phyloP scores from a whole-genome alignment of 2,113 vertebrate genomes.

The Promerops cafer region DNA sequence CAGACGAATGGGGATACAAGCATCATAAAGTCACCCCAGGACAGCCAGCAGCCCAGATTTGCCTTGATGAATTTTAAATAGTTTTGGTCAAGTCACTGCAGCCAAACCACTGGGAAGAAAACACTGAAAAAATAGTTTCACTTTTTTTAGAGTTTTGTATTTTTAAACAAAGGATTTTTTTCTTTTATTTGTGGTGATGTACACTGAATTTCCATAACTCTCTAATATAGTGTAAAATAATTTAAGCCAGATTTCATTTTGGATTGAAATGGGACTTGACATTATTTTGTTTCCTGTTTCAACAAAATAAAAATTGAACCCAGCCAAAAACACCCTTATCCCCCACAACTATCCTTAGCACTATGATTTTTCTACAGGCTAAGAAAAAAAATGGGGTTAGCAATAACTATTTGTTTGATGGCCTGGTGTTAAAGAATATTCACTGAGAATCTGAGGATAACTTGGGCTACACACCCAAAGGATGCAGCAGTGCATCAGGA shows the following conservation, averaged over 20 bases:
- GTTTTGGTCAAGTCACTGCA: not conserved
- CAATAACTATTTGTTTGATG: not conserved
- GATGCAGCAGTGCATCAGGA: not conserved
- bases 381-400: not conserved
- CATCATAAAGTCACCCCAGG: too few species aligned
- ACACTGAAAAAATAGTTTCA: not conserved
- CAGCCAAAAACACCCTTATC: not conserved
- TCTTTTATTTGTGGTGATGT: not conserved
- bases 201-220: not conserved
- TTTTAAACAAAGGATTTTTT: not conserved
- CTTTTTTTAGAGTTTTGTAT: not conserved
- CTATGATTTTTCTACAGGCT: accelerated
- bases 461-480: not conserved
- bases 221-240: not conserved
- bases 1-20: too few species aligned
- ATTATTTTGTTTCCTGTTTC: not conserved
- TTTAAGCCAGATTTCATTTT: not conserved
- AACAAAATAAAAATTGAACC: not conserved
- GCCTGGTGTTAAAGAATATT: not conserved
- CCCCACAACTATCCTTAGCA: not conserved
- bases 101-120: not conserved
- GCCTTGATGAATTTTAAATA: not conserved
- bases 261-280: not conserved
- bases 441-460: not conserved
- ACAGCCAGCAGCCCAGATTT: not conserved